Percentiles rank a stretch among this genome's conserved stretches.
Conservation (phyloP, 1,140 invertebrate species). For the Heterodera schachtii region DNA sequence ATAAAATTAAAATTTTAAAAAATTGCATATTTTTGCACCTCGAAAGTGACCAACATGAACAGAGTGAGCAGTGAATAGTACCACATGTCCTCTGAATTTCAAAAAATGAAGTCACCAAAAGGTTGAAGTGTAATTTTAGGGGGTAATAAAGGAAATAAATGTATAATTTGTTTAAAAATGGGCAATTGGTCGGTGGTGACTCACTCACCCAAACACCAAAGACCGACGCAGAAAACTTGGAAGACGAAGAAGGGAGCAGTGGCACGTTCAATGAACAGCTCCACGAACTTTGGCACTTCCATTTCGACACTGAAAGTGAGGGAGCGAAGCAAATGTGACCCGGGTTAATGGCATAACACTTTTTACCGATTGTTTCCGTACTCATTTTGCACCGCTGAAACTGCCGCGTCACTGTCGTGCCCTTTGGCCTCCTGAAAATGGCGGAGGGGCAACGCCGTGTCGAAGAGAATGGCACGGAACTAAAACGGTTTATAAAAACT, state of each 20-base stretch:
- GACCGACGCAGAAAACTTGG: constrained; percentile 84
- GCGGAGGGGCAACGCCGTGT: constrained; percentile 47
- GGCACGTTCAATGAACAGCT: constrained; percentile 93
- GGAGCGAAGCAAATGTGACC: constrained; percentile 22
- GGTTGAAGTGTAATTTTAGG: neutral
- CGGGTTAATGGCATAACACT: neutral
- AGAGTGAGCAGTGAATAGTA: constrained; percentile 81
- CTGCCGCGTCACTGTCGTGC: constrained; percentile 54
- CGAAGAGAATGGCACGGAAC: constrained; percentile 56
- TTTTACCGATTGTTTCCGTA: constrained; percentile 60
- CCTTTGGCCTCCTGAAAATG: constrained; percentile 52
- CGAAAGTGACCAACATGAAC: constrained; percentile 94
- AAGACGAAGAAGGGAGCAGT: constrained; percentile 97
- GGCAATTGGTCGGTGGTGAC: too few relatives aligned
- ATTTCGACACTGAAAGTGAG: constrained; percentile 75
- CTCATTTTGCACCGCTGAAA: constrained; percentile 45
- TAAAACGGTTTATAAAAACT: neutral
- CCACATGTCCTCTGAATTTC: constrained; percentile 76
- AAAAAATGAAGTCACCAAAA: neutral
- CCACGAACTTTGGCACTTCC: constrained; percentile 91
- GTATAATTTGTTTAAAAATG: too few relatives aligned
- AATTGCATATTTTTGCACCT: neutral
- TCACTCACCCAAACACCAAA: constrained; percentile 84
- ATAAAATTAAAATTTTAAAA: neutral
- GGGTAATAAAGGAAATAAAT: too few relatives aligned